Percentiles rank a stretch among this genome's conserved stretches.
Evolutionary conservation across 1,140 invertebrate genomes (phyloP).

Genomic region (Drosophila sulfurigaster): DNA sequence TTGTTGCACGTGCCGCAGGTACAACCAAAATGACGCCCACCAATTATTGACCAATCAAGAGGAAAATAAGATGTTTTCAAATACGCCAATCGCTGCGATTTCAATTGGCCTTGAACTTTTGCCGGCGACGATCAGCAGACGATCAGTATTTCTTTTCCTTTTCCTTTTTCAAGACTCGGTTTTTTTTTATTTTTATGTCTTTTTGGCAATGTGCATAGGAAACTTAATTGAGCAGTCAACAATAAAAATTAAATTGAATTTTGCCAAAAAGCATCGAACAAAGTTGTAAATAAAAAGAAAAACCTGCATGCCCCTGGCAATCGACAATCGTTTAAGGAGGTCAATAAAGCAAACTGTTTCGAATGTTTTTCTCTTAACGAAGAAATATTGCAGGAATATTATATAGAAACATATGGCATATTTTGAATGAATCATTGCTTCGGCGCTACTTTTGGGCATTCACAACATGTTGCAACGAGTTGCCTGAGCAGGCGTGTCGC

Average conservation of each 20-base stretch:
- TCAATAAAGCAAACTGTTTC: conserved; percentile 45
- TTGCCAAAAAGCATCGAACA: conserved; percentile 51
- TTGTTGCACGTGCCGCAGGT: conserved; percentile 24
- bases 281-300: conserved; percentile 42
- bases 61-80: conserved; percentile 39
- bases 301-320: conserved; percentile 32
- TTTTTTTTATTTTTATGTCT: conserved; percentile 36
- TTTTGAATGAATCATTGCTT: conserved; percentile 23
- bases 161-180: conserved; percentile 18
- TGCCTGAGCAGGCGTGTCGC: conserved; percentile 3
- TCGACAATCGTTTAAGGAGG: conserved; percentile 60
- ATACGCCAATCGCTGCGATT: conserved; percentile 61
- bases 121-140: conserved; percentile 14
- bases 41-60: conserved; percentile 19
- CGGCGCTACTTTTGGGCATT: conserved; percentile 6
- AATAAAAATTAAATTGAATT: conserved; percentile 39
- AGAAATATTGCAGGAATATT: neutral
- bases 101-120: conserved; percentile 75
- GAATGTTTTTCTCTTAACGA: neutral
- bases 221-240: conserved; percentile 61
- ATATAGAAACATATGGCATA: conserved; percentile 4
- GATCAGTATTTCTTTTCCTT: conserved; percentile 26
- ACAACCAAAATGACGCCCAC: conserved; percentile 22
- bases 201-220: conserved; percentile 67
- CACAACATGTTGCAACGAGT: conserved; percentile 15